A percentile compares a stretch with the other conserved stretches of the same genome.
These are phyloP conservation scores for Tipula unca DNA, from an alignment of 2,888 invertebrate species.

Conservation along the genomic window DNA sequence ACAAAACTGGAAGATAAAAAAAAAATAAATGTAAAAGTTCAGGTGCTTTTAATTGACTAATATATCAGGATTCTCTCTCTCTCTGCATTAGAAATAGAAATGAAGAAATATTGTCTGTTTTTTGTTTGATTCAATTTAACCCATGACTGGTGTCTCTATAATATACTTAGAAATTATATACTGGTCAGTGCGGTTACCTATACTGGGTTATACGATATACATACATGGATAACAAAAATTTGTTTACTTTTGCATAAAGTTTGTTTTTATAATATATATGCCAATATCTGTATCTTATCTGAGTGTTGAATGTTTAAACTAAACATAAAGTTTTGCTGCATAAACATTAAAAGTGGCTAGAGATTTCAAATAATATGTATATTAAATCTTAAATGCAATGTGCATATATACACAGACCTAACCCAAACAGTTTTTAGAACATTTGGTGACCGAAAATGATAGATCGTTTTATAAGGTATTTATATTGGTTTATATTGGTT, in stretches of 20 bases:
- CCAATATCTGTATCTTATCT: background rate
- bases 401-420: background rate
- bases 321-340: background rate
- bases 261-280: background rate
- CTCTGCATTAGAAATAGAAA: background rate
- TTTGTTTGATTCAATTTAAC: background rate
- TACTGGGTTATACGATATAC: background rate
- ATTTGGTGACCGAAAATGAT: no score
- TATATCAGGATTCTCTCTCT: background rate
- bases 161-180: background rate
- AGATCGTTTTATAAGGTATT: no score
- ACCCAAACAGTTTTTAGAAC: no score
- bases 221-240: background rate
- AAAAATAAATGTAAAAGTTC: background rate
- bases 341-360: background rate
- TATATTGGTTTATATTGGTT: no score
- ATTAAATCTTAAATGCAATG: no score
- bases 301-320: background rate
- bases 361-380: background rate
- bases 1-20: background rate
- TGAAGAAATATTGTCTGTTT: background rate
- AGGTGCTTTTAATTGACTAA: conserved; percentile 14
- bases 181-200: background rate
- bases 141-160: background rate
- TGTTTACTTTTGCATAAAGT: background rate